These are phyloP conservation scores for Hormiphora californensis DNA, from an alignment of 37 sponge, comb jelly and placozoan species.

Conservation along the genomic window DNA sequence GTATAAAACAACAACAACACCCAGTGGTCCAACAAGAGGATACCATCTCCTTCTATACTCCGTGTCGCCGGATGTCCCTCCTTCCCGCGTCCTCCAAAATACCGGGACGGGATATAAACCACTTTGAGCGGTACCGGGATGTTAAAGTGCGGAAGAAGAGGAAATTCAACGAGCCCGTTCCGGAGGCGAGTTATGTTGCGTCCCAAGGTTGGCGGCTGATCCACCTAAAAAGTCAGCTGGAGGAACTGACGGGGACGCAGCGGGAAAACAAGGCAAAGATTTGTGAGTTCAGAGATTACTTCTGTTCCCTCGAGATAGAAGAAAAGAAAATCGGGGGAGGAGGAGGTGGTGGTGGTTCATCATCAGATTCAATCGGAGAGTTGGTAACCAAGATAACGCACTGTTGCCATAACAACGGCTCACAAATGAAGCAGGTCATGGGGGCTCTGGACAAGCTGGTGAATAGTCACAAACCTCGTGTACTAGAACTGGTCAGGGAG, in stretches of 20 bases:
- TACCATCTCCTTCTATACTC: slow-evolving; percentile 31
- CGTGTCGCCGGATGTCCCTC: slow-evolving; percentile 4
- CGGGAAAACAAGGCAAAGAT: slow-evolving; percentile 33
- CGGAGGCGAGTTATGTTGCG: background rate
- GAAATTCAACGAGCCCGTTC: background rate
- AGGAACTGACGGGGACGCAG: background rate
- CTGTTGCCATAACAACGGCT: slow-evolving; percentile 13
- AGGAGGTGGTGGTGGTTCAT: slow-evolving; percentile 22
- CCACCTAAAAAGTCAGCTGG: slow-evolving; percentile 33
- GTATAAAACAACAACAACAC: background rate
- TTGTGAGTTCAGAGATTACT: slow-evolving; percentile 39
- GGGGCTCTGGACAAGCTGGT: background rate
- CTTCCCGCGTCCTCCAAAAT: background rate
- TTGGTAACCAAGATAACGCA: slow-evolving; percentile 14
- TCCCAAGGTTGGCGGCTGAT: slow-evolving; percentile 19
- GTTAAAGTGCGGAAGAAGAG: slow-evolving; percentile 42
- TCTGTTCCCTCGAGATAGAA: slow-evolving; percentile 38
- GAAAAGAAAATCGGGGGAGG: too few relatives aligned
- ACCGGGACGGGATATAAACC: slow-evolving; percentile 1
- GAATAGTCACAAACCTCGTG: slow-evolving; percentile 10
- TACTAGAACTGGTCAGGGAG: background rate
- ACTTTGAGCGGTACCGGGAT: slow-evolving; percentile 18
- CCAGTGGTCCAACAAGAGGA: background rate
- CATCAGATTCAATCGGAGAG: slow-evolving; percentile 1
- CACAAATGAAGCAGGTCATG: slow-evolving; percentile 26